Conservation (phyloP, 2,113 vertebrate genomes). For the human (Homo sapiens) region GRCh38 chr9:17082501-17083000, state of each 20-base stretch:
- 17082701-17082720: conserved; percentile 73
- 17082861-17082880: neutral
- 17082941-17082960: neutral
- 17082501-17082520: conserved; percentile 84
- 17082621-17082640: conserved; percentile 82
- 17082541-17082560: conserved; percentile 80
- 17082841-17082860: conserved; percentile 56
- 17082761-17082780: conserved; percentile 77
- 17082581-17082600: conserved; percentile 76
- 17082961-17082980: neutral
- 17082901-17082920: neutral
- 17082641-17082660: conserved; percentile 80
- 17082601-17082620: conserved; percentile 74
- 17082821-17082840: conserved; percentile 66
- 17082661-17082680: conserved; percentile 82
- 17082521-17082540: conserved; percentile 86
- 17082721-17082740: conserved; percentile 83
- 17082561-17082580: conserved; percentile 78
- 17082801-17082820: conserved; percentile 74
- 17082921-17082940: conserved; percentile 16
- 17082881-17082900: neutral
- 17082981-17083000: neutral
- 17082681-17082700: conserved; percentile 80
- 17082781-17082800: conserved; percentile 71
- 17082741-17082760: conserved; percentile 79